phyloP scores from a whole-genome alignment of 2,113 vertebrate species.

The Nothocercus julius region DNA sequence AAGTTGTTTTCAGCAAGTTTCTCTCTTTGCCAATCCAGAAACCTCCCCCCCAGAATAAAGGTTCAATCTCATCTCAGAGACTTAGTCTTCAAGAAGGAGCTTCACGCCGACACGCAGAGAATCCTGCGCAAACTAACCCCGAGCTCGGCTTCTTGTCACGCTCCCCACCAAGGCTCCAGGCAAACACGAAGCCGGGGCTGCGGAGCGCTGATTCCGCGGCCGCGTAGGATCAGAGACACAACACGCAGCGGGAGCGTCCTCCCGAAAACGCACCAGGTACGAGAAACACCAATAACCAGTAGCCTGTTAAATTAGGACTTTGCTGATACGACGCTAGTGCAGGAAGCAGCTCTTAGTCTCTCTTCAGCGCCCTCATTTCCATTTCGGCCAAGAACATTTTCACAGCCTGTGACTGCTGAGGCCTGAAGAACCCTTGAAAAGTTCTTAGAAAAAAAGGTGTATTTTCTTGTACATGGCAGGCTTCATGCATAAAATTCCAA shows the following conservation, averaged over 20 bases:
- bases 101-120: neutral
- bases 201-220: neutral
- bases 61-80: neutral
- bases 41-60: neutral
- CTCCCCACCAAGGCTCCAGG: neutral
- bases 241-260: neutral
- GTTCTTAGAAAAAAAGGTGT: neutral
- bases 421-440: conserved; percentile 11
- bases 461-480: neutral
- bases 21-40: neutral
- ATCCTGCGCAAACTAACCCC: neutral
- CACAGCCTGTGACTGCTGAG: neutral
- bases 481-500: neutral
- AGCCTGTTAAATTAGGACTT: neutral
- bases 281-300: neutral
- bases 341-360: neutral
- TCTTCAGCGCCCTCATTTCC: neutral
- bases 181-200: neutral
- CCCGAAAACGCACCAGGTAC: neutral
- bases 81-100: neutral
- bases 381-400: neutral
- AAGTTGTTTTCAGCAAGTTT: neutral
- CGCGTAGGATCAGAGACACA: neutral
- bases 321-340: neutral
- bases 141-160: neutral